Evolutionary conservation across 2,888 invertebrate genomes (phyloP), one percentile per base, ranked within the genome.

Genomic region (Pachliopta kotzebuea): DNA sequence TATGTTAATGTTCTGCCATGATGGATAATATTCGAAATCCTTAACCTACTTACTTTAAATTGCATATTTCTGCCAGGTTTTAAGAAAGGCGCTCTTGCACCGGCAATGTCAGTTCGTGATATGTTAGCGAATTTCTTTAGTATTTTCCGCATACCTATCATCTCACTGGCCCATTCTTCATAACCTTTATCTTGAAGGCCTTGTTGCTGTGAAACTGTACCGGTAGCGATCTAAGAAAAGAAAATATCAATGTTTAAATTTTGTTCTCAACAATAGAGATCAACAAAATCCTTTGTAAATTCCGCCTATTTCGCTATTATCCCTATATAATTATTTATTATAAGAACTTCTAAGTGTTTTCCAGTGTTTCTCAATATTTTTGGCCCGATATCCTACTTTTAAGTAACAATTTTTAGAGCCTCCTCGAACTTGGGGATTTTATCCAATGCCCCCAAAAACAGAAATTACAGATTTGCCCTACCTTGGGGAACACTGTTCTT

Each of bases 51-150:
- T 68, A 96, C 97, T 93, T 97, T 97, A 81, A 96, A 98, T 85
- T 98, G 98, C 1, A 97, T 96, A 79, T 98, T 98, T 74, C 97
- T 93, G 65, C 98, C 98, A n/a, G 98, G 97, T 81, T 97, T 98
- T 67, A 98, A 90, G 87, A 96, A 97, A 2, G 98, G 98, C 14
- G 97, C 97, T 75, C 98, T 92, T 92, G 97, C 95, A 59, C 98
- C 98, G 42, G 96, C 96, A 50, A 98, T 94, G 78, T 97, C 97
- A 62, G 94, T 94, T 59, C 94, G 94, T 18, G 96, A 95, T 67
- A 98, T 93, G 84, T 97, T 97, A 14, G 97, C 93, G 80, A 97
- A 97, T 77, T 95, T 94, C 69, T 93, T 93, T 26, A 98, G 90
- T 74, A 98, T 97, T 84, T 97, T 97, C 69, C 97, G 93, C 97